phyloP scores from a whole-genome alignment of 2,797 vertebrate species.

The Chloroceryle inda region DNA sequence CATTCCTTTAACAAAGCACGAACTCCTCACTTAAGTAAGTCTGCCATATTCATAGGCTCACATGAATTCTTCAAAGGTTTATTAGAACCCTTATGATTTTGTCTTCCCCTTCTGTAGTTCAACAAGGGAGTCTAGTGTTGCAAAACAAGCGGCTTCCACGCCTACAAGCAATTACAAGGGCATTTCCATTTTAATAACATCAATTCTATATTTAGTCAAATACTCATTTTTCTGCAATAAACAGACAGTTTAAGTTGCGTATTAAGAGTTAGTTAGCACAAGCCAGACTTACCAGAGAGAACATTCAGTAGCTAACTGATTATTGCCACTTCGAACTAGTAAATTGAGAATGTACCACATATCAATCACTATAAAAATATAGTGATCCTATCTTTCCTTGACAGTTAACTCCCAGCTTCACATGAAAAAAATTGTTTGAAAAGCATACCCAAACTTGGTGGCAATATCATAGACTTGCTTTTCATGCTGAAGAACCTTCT shows the following conservation, averaged over 20 bases:
- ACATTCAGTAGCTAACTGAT: background rate
- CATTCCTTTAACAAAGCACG: slow-evolving; percentile 72
- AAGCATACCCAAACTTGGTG: slow-evolving; percentile 94
- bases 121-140: background rate
- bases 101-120: background rate
- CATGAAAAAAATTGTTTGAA: background rate
- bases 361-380: background rate
- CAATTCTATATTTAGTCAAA: background rate
- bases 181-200: background rate
- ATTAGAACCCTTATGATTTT: slow-evolving; percentile 7
- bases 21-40: slow-evolving; percentile 64
- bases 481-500: slow-evolving; percentile 97
- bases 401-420: background rate
- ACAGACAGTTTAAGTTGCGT: background rate
- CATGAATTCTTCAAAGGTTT: slow-evolving; percentile 11
- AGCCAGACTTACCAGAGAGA: background rate
- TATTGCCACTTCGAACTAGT: background rate
- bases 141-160: slow-evolving; percentile 1
- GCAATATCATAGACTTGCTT: slow-evolving; percentile 99
- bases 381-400: background rate
- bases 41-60: slow-evolving; percentile 28
- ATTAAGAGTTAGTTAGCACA: background rate
- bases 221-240: background rate
- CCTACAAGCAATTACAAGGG: background rate
- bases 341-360: background rate